Percentiles rank a stretch among this genome's conserved stretches.
Conservation (phyloP, 2,113 vertebrate species). For the Garra rufa region DNA sequence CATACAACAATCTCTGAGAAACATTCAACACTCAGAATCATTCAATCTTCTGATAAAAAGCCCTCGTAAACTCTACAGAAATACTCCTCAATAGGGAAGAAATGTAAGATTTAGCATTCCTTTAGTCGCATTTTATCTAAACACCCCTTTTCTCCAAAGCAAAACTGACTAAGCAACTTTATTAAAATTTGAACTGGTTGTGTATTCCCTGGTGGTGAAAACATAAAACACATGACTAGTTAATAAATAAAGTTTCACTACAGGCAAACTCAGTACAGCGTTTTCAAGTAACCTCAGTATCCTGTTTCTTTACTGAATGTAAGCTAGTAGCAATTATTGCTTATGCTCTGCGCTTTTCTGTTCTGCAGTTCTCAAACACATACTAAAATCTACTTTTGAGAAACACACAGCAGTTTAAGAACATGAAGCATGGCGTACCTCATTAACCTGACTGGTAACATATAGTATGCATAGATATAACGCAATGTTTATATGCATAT, state of each 20-base stretch:
- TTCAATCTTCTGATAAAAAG: neutral
- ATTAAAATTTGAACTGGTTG: neutral
- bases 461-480: conserved; percentile 25
- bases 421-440: neutral
- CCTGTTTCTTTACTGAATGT: neutral
- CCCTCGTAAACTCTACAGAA: conserved; percentile 8
- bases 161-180: neutral
- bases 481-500: neutral
- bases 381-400: neutral
- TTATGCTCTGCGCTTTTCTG: no score
- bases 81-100: conserved; percentile 3
- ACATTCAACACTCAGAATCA: neutral
- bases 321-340: neutral
- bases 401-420: neutral
- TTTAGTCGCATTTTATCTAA: neutral
- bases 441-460: neutral
- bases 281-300: conserved; percentile 23
- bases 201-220: neutral
- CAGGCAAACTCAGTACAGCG: neutral
- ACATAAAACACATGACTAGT: neutral
- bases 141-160: neutral
- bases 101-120: neutral
- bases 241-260: neutral
- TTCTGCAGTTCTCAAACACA: neutral
- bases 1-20: neutral